Evolutionary conservation across 2,888 invertebrate genomes (phyloP).

Genomic region (Cactoblastis cactorum): DNA sequence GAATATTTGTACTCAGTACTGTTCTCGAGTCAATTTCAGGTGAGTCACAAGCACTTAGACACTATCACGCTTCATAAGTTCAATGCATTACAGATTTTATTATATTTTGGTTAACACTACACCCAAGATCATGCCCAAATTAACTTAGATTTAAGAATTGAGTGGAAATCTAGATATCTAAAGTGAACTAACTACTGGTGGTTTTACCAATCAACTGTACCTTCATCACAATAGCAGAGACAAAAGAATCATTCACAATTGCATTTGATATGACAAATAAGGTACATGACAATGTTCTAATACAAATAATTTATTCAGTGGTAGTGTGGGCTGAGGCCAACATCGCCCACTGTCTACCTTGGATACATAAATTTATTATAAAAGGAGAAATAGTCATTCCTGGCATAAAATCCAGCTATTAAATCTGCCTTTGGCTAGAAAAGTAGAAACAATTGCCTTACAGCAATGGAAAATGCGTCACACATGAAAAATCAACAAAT

Average conservation of each 20-base stretch:
- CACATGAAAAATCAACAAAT: not conserved
- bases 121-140: no score
- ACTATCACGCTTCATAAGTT: no score
- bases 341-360: constrained; percentile 72
- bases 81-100: no score
- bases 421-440: not conserved
- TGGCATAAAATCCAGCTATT: not conserved
- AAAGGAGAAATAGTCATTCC: constrained; percentile 33
- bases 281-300: constrained; percentile 68
- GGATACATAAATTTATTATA: constrained; percentile 49
- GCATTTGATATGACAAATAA: constrained; percentile 54
- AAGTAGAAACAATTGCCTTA: not conserved
- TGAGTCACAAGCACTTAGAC: no score
- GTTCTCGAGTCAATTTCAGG: no score
- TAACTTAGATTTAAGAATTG: no score
- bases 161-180: no score
- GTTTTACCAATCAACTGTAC: not conserved
- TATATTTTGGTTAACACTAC: no score
- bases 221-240: constrained; percentile 34
- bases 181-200: not conserved
- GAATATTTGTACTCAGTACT: no score
- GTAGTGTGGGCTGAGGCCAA: constrained; percentile 64
- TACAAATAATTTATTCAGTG: constrained; percentile 69
- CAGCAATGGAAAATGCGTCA: constrained; percentile 1
- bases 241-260: constrained; percentile 40